Evolutionary conservation across 92 coral and sea anemone species (phyloP).

Genomic region (Heteractis magnifica): DNA sequence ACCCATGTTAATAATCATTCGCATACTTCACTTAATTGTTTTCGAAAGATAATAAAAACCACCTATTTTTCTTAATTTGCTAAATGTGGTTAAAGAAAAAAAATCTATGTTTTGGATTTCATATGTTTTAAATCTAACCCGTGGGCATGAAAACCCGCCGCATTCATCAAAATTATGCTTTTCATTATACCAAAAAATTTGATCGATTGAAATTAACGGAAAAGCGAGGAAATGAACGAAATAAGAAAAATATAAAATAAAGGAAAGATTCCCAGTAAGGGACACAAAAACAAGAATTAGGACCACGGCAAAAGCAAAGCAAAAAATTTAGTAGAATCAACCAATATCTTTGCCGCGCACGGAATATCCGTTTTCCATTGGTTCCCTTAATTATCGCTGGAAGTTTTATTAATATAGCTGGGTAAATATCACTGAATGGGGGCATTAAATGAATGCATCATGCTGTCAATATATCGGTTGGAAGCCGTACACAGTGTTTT

Average conservation of each 20-base stretch:
- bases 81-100: neutral
- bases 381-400: neutral
- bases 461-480: neutral
- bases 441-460: neutral
- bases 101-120: neutral
- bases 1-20: neutral
- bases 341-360: neutral
- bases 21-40: neutral
- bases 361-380: neutral
- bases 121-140: neutral
- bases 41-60: slow-evolving; percentile 2
- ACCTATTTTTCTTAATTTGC: neutral
- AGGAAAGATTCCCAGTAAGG: neutral
- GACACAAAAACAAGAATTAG: neutral
- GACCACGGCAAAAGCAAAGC: neutral
- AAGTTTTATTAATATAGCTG: neutral
- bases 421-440: neutral
- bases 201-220: neutral
- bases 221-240: neutral
- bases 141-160: neutral
- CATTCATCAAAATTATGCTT: neutral
- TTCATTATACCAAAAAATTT: neutral
- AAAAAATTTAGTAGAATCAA: neutral
- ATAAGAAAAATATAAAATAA: neutral
- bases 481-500: neutral